Conservation (phyloP, 2,113 vertebrate species). For the Aphelocoma coerulescens region DNA sequence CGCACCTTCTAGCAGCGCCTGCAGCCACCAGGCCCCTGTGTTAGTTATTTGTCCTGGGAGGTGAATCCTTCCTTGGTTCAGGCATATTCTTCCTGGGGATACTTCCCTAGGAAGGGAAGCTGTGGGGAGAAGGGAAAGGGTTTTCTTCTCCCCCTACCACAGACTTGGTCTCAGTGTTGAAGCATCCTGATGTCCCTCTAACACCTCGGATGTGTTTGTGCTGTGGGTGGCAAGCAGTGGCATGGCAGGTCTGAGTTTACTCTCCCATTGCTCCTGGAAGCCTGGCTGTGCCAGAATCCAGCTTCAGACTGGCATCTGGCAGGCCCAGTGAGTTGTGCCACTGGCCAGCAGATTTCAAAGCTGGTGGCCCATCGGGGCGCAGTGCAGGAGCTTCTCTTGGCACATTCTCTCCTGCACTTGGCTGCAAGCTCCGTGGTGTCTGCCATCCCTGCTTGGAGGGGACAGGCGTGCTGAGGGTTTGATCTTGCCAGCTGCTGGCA, state of each 20-base stretch:
- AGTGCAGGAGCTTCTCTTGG: conserved; percentile 11
- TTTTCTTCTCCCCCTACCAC: neutral
- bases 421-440: neutral
- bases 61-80: neutral
- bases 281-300: neutral
- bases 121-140: neutral
- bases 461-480: neutral
- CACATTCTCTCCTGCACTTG: neutral
- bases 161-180: neutral
- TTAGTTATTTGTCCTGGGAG: neutral
- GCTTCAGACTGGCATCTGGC: neutral
- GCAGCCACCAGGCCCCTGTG: neutral
- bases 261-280: neutral
- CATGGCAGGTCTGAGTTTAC: neutral
- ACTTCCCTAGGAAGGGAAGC: neutral
- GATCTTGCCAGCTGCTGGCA: conserved; percentile 56
- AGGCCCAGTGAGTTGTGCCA: neutral
- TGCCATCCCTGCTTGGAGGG: conserved; percentile 9
- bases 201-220: no score
- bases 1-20: neutral
- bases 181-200: neutral
- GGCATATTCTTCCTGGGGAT: neutral
- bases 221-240: neutral
- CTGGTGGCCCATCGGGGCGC: neutral
- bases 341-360: neutral